phyloP scores from a whole-genome alignment of 2,797 vertebrate species.

The Anisognathus igniventris region DNA sequence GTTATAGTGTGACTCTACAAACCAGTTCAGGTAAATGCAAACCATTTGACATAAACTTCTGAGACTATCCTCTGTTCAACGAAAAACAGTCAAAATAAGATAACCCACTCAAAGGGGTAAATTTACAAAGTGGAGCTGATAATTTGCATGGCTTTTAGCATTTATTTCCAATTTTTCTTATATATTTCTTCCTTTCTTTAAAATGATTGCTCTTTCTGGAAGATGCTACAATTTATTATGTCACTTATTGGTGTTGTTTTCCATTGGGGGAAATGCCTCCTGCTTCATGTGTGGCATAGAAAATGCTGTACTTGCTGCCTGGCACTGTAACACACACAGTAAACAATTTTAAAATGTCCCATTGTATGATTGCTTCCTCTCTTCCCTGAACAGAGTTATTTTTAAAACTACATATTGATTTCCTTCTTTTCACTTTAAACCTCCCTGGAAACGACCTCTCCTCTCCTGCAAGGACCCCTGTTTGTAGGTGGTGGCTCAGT shows the following conservation, averaged over 20 bases:
- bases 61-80: not conserved
- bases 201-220: not conserved
- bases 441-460: not conserved
- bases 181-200: not conserved
- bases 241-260: not conserved
- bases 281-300: not conserved
- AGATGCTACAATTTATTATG: not conserved
- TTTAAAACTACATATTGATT: constrained; percentile 17
- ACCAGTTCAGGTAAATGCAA: not conserved
- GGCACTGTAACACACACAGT: not conserved
- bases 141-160: not conserved
- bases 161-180: not conserved
- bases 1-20: not conserved
- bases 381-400: not conserved
- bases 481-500: not conserved
- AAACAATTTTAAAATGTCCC: not conserved
- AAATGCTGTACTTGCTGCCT: not conserved
- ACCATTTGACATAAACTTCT: not conserved
- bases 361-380: not conserved
- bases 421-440: not conserved
- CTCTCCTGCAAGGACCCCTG: not conserved
- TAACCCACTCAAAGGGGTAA: not conserved
- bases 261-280: not conserved
- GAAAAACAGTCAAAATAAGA: not conserved
- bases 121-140: not conserved